A percentile compares a stretch with the other conserved stretches of the same genome.
Conservation (phyloP, 2,797 vertebrate species). For the Rhadinocentrus ornatus region DNA sequence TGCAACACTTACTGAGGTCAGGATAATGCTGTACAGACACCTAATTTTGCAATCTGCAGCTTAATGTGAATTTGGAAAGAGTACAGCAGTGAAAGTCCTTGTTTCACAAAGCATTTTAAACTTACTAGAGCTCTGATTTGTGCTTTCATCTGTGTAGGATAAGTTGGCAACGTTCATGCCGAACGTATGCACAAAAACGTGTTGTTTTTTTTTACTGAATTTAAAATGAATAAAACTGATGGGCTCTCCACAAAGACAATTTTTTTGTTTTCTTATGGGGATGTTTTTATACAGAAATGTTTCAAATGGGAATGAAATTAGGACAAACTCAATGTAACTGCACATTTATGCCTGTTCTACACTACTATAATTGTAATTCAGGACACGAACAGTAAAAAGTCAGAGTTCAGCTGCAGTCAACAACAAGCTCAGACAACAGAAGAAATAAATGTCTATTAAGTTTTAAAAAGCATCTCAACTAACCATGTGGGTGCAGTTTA, state of each 20-base stretch:
- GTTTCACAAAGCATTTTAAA: constrained; percentile 7
- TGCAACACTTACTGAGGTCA: neutral
- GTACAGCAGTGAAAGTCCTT: neutral
- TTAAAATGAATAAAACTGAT: constrained; percentile 8
- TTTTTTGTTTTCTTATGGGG: constrained; percentile 12
- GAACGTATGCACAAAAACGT: neutral
- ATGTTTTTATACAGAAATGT: constrained; percentile 8
- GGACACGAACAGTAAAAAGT: constrained; percentile 17
- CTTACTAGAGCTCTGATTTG: neutral
- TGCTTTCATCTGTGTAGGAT: constrained; percentile 1
- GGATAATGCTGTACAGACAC: neutral
- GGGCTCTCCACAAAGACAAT: constrained; percentile 1
- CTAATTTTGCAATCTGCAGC: neutral
- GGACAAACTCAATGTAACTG: neutral
- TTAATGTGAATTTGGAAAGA: neutral
- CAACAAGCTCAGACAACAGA: neutral
- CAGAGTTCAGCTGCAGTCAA: neutral
- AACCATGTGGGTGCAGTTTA: constrained; percentile 20
- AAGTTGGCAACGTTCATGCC: neutral
- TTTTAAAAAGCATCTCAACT: constrained; percentile 12
- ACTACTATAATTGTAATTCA: neutral
- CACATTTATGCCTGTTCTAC: neutral
- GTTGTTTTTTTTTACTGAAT: neutral
- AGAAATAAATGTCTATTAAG: constrained; percentile 36
- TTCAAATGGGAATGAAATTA: neutral